These are phyloP conservation scores for Apotomis betuletana DNA, from an alignment of 2,888 invertebrate genomes.

Conservation along the genomic window DNA sequence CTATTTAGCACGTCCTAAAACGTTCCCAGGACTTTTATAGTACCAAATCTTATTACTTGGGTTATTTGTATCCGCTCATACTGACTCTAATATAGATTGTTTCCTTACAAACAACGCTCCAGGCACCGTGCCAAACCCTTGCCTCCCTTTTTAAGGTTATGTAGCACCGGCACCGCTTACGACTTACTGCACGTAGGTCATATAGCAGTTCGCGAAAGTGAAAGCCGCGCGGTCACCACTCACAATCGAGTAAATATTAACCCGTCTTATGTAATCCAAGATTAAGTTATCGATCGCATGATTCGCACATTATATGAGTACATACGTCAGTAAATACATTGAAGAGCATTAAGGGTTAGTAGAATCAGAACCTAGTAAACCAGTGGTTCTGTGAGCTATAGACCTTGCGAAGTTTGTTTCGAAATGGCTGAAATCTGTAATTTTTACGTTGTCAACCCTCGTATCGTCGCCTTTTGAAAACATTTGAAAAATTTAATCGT, in stretches of 20 bases:
- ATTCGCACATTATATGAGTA: conserved; percentile 45
- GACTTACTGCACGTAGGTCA: conserved; percentile 47
- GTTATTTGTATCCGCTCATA: too few relatives aligned
- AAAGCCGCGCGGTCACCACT: conserved; percentile 70
- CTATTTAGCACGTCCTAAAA: too few relatives aligned
- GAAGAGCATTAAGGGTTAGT: background rate
- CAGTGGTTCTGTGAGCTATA: too few relatives aligned
- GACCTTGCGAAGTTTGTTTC: too few relatives aligned
- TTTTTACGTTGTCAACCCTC: too few relatives aligned
- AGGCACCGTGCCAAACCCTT: background rate
- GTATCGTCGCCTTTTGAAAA: too few relatives aligned
- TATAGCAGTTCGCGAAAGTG: conserved; percentile 67
- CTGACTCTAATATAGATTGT: background rate
- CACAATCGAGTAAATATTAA: conserved; percentile 79
- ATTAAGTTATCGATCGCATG: conserved; percentile 64
- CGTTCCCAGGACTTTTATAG: too few relatives aligned
- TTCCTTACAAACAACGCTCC: background rate
- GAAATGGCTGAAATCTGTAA: too few relatives aligned
- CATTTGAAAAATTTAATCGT: too few relatives aligned
- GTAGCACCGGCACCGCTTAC: background rate
- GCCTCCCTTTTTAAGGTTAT: conserved; percentile 7
- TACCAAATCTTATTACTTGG: too few relatives aligned
- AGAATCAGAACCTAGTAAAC: too few relatives aligned
- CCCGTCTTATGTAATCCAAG: conserved; percentile 68
- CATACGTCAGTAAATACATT: background rate